Evolutionary conservation across 2,113 vertebrate genomes (phyloP).

Genomic region (Brachyistius frenatus): DNA sequence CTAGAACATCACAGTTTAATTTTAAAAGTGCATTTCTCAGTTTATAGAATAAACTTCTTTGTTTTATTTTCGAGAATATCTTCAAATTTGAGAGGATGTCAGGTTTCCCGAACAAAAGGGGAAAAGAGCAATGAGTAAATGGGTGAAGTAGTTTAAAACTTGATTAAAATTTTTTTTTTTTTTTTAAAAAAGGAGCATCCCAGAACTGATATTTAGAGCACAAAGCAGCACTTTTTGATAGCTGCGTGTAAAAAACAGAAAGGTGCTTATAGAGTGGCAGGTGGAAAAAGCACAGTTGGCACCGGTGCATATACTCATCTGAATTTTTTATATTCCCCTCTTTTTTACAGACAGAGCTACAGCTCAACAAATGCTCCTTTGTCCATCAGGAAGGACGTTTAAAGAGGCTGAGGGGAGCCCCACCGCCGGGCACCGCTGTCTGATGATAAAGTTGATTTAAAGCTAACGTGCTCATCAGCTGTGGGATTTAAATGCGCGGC

Average conservation of each 20-base stretch:
- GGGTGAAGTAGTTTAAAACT: too few species aligned
- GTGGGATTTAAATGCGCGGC: slow-evolving; percentile 57
- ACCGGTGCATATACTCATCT: neutral
- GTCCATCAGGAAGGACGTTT: slow-evolving; percentile 9
- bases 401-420: slow-evolving; percentile 2
- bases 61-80: too few species aligned
- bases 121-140: too few species aligned
- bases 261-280: neutral
- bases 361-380: slow-evolving; percentile 40
- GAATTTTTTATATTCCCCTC: neutral
- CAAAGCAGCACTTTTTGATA: slow-evolving; percentile 1
- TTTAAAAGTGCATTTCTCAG: too few species aligned
- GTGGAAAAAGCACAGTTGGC: neutral
- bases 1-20: too few species aligned
- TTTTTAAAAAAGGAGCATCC: neutral
- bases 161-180: too few species aligned
- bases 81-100: too few species aligned
- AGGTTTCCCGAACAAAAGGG: too few species aligned
- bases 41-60: too few species aligned
- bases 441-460: slow-evolving; percentile 73
- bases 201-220: neutral
- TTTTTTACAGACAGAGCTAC: slow-evolving; percentile 2
- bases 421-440: neutral
- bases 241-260: neutral
- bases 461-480: slow-evolving; percentile 50